These are phyloP conservation scores for Xerus rutilus DNA, from an alignment of 2,797 vertebrate species.

Conservation along the genomic window DNA sequence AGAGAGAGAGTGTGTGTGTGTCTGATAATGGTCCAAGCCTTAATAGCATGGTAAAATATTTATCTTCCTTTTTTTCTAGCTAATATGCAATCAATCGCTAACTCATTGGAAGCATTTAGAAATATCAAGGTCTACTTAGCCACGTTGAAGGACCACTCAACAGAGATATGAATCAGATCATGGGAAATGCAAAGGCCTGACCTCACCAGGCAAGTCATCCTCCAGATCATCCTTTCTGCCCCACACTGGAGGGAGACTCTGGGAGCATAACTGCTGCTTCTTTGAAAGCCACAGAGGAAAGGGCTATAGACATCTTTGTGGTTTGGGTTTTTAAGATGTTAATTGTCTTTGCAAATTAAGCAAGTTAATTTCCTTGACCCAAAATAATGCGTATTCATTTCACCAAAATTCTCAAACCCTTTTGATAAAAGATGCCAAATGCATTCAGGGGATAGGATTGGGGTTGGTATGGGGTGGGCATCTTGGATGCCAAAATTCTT, in stretches of 20 bases:
- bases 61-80: slow-evolving; percentile 65
- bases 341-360: neutral
- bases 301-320: neutral
- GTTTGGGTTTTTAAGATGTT: neutral
- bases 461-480: neutral
- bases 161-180: neutral
- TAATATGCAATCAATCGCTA: slow-evolving; percentile 44
- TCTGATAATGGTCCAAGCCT: slow-evolving; percentile 65
- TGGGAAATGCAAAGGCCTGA: neutral
- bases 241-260: too few species aligned
- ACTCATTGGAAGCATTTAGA: slow-evolving; percentile 33
- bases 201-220: neutral
- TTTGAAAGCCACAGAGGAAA: neutral
- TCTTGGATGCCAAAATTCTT: neutral
- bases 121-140: slow-evolving; percentile 55
- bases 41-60: slow-evolving; percentile 79
- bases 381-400: neutral
- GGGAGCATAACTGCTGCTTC: neutral
- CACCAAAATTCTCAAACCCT: neutral
- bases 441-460: neutral
- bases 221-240: neutral
- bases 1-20: neutral
- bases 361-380: neutral
- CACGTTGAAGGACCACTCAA: neutral
- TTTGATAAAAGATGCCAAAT: neutral